Evolutionary conservation across 2,888 invertebrate species (phyloP).

Genomic region (Scelioninae gen. 1): DNA sequence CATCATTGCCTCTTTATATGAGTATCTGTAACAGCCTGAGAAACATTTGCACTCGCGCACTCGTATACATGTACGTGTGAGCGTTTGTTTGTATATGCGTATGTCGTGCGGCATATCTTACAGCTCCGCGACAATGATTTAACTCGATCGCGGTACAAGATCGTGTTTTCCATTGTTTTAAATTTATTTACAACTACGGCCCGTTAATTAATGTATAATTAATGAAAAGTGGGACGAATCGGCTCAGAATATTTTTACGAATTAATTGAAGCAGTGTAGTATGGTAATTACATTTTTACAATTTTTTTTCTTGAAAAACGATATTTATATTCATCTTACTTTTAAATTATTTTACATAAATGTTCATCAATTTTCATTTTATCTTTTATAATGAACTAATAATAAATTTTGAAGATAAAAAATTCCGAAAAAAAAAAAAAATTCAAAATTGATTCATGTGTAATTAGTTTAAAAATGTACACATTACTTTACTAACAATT

Average conservation of each 20-base stretch:
- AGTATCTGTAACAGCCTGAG: slow-evolving; percentile 82
- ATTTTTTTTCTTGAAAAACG: not conserved
- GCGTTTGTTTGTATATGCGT: slow-evolving; percentile 31
- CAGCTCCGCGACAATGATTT: slow-evolving; percentile 64
- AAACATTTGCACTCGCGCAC: slow-evolving; percentile 80
- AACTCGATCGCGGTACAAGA: slow-evolving; percentile 47
- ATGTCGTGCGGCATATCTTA: slow-evolving; percentile 62
- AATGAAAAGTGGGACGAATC: slow-evolving; percentile 13
- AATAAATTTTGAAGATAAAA: no score
- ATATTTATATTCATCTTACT: no score
- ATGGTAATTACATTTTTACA: no score
- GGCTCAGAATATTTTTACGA: not conserved
- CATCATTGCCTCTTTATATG: slow-evolving; percentile 82
- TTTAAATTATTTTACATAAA: no score
- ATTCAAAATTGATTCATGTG: no score
- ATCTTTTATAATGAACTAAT: no score
- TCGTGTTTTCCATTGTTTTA: slow-evolving; percentile 60
- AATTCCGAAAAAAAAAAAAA: no score
- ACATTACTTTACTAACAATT: no score
- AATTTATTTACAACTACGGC: slow-evolving; percentile 52
- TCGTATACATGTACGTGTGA: slow-evolving; percentile 15
- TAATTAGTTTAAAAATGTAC: no score
- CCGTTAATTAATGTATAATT: slow-evolving; percentile 60
- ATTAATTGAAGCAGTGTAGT: not conserved
- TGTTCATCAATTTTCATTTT: no score